Evolutionary conservation across 2,888 invertebrate genomes (phyloP).

Genomic region (Galerucella pusilla): DNA sequence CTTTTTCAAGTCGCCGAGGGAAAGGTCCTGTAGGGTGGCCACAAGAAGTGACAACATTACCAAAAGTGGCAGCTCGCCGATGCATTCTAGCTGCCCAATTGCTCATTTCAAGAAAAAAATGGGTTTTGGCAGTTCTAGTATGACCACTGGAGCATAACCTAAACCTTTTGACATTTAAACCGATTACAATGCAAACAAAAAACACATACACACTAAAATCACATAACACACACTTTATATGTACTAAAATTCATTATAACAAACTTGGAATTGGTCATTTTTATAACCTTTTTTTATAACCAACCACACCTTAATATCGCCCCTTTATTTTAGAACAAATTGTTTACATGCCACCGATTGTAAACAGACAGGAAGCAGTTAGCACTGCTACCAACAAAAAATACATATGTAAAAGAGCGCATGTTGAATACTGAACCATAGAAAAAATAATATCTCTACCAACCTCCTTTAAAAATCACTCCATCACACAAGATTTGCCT

Average conservation of each 20-base stretch:
- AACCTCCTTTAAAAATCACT: too few species aligned
- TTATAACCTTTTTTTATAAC: slow-evolving; percentile 24
- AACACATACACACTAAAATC: slow-evolving; percentile 32
- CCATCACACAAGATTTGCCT: too few species aligned
- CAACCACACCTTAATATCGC: slow-evolving; percentile 36
- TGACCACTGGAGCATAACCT: slow-evolving; percentile 61
- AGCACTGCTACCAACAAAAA: slow-evolving; percentile 21
- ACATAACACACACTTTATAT: slow-evolving; percentile 35
- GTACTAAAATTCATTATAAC: slow-evolving; percentile 25
- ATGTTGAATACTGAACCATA: not conserved
- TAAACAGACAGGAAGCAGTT: slow-evolving; percentile 35
- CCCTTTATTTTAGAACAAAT: slow-evolving; percentile 33
- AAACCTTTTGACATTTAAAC: slow-evolving; percentile 49
- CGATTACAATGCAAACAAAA: slow-evolving; percentile 30
- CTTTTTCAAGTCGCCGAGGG: slow-evolving; percentile 88
- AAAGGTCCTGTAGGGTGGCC: slow-evolving; percentile 88
- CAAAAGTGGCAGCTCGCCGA: slow-evolving; percentile 88
- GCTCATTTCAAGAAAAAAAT: slow-evolving; percentile 73
- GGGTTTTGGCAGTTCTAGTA: slow-evolving; percentile 38
- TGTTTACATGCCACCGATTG: slow-evolving; percentile 37
- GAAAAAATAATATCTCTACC: too few species aligned
- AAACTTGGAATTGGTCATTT: slow-evolving; percentile 24
- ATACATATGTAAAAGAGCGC: not conserved
- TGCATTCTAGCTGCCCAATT: slow-evolving; percentile 94
- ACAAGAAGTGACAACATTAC: slow-evolving; percentile 91